Evolutionary conservation across 2,113 vertebrate species (phyloP).

Genomic region (Corapipo altera): DNA sequence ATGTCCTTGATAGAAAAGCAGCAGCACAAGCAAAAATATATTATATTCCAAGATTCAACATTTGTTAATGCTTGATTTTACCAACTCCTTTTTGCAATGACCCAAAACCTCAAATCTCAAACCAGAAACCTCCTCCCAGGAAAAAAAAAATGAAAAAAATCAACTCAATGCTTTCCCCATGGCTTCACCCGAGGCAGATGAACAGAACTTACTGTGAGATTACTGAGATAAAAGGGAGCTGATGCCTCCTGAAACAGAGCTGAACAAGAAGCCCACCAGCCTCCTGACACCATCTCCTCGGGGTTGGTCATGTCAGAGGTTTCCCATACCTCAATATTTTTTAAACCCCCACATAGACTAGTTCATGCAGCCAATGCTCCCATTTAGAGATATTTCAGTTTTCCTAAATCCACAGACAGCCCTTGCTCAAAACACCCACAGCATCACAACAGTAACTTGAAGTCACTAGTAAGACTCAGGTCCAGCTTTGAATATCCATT

Average conservation of each 20-base stretch:
- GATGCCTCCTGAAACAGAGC: fast-evolving
- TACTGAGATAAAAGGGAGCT: neutral
- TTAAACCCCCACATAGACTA: neutral
- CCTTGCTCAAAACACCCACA: neutral
- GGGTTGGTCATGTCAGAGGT: fast-evolving
- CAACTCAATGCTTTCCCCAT: neutral
- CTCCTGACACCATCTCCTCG: neutral
- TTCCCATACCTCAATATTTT: neutral
- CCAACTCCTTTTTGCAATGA: neutral
- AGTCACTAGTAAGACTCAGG: neutral
- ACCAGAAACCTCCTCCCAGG: neutral
- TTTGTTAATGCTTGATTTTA: neutral
- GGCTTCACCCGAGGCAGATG: fast-evolving
- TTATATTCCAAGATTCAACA: neutral
- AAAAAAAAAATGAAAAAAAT: neutral
- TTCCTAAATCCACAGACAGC: neutral
- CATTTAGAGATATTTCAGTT: neutral
- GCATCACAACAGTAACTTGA: neutral
- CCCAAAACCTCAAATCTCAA: neutral
- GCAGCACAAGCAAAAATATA: neutral
- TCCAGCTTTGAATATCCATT: neutral
- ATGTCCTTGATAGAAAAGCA: neutral
- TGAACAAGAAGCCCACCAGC: neutral
- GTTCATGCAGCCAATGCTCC: fast-evolving
- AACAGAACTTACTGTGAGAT: neutral